Evolutionary conservation across 2,797 vertebrate species (phyloP), one percentile per base, ranked within the genome.

Genomic region (Mallotus villosus): DNA sequence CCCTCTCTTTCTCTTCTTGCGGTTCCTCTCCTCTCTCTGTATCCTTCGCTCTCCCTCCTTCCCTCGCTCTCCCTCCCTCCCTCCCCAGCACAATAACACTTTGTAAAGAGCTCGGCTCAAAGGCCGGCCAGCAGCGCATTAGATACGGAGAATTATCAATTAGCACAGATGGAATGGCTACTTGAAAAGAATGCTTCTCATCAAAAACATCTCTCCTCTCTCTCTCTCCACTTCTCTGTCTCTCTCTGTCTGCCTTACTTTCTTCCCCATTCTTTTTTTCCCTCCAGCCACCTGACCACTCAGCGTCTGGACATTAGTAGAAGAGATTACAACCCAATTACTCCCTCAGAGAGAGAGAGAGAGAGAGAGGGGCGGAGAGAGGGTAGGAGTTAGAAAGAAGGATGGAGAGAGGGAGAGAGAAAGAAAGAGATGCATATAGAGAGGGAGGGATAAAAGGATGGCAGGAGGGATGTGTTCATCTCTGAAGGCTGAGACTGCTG

Each of bases 71-170:
- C 34, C 8, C 16, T 29, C 14, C 5, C 25, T 9, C 11, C 17
- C 41, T 17, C 27, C 24, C 34, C 9, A 0, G 63, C 46, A 86
- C 82, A 86, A 87, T 84, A 46, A 74, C 71, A 84, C 88, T 87
- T 85, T 83, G 78, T 80, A 85, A 82, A 81, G 71, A 72, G 76
- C 5, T 37, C 24, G 62, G 77, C 85, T 90, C 85, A 88, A 87
- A 89, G 87, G 89, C 87, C 82, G 85, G 85, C 84, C 83, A 76
- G 81, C 74, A 60, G 81, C 70, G 68, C 55, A 81, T 90, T 87
- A 91, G 86, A 89, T 86, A 88, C 67, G 79, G 84, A 81, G 84
- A 82, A 89, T 90, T 91, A 90, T 89, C 88, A 91, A 91, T 91
- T 92, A 91, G 85, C 83, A 81, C 81, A 87, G 86, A 85, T 90